These are phyloP conservation scores for Zaprionus vittiger DNA, from an alignment of 1,140 invertebrate genomes.

Conservation along the genomic window DNA sequence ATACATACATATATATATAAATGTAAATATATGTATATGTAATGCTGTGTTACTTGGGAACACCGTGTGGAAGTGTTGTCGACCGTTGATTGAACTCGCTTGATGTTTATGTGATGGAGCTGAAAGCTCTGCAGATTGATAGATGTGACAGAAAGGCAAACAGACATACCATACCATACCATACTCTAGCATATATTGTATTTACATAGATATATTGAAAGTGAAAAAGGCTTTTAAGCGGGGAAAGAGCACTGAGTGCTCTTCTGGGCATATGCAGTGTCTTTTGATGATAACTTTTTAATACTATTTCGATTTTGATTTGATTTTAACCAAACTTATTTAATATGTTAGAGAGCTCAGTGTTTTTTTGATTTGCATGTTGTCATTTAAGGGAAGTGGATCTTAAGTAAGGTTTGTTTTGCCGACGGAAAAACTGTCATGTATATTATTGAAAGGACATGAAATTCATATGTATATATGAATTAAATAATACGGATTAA, in stretches of 20 bases:
- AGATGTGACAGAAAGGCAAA: slow-evolving; percentile 5
- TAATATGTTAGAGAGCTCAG: not conserved
- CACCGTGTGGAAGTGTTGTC: slow-evolving; percentile 4
- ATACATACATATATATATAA: not conserved
- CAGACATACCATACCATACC: not conserved
- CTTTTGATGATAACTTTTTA: slow-evolving; percentile 3
- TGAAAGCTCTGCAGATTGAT: not conserved
- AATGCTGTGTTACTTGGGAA: slow-evolving; percentile 10
- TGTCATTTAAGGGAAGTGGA: not conserved
- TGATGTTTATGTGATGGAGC: not conserved
- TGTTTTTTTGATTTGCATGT: too few relatives aligned
- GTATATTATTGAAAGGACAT: too few relatives aligned
- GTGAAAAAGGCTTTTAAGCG: not conserved
- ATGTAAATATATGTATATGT: not conserved
- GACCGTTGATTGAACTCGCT: slow-evolving; percentile 5
- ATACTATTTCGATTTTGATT: not conserved
- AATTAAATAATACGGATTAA: too few relatives aligned
- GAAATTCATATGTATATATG: too few relatives aligned
- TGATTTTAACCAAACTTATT: not conserved
- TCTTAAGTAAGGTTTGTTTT: not conserved
- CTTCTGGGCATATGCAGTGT: not conserved
- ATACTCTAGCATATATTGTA: not conserved
- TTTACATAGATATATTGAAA: not conserved
- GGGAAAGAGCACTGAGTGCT: not conserved
- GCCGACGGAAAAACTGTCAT: too few relatives aligned